phyloP scores from a whole-genome alignment of 2,888 invertebrate species.

The Fragum sueziense region DNA sequence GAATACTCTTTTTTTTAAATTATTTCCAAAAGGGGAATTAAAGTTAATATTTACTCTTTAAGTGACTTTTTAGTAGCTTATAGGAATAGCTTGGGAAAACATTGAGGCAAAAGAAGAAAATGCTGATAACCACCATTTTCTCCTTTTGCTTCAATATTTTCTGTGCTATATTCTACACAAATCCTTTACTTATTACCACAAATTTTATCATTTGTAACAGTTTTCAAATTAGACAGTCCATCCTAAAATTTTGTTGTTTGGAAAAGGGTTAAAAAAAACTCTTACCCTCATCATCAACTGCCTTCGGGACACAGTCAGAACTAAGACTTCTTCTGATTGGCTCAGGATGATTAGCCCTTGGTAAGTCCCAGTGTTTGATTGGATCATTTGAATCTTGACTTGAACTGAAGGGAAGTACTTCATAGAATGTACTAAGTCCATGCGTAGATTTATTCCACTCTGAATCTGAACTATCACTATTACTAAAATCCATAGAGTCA shows the following conservation, averaged over 20 bases:
- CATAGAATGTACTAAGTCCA: constrained; percentile 51
- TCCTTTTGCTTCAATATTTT: too few species aligned
- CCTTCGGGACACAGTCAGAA: constrained; percentile 71
- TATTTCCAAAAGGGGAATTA: too few species aligned
- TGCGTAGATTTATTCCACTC: constrained; percentile 17
- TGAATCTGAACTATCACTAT: constrained; percentile 30
- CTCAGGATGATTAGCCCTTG: constrained; percentile 48
- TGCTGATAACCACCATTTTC: too few species aligned
- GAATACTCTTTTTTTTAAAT: too few species aligned
- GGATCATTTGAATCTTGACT: constrained; percentile 25
- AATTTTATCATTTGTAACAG: not conserved
- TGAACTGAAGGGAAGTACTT: constrained; percentile 28
- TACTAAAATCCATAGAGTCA: constrained; percentile 43
- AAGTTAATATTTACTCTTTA: too few species aligned
- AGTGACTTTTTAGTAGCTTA: too few species aligned
- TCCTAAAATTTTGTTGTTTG: not conserved
- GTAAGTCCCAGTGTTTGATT: constrained; percentile 68
- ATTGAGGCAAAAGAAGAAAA: too few species aligned
- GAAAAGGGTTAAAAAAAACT: not conserved
- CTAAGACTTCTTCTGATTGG: constrained; percentile 72
- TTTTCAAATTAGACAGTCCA: too few species aligned
- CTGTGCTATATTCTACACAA: too few species aligned
- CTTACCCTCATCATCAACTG: constrained; percentile 54
- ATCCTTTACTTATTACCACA: not conserved
- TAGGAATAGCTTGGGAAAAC: too few species aligned